Percentiles rank a stretch among this genome's conserved stretches.
Conservation (phyloP, 23 tunicate genomes). For the Trididemnum miniatum region DNA sequence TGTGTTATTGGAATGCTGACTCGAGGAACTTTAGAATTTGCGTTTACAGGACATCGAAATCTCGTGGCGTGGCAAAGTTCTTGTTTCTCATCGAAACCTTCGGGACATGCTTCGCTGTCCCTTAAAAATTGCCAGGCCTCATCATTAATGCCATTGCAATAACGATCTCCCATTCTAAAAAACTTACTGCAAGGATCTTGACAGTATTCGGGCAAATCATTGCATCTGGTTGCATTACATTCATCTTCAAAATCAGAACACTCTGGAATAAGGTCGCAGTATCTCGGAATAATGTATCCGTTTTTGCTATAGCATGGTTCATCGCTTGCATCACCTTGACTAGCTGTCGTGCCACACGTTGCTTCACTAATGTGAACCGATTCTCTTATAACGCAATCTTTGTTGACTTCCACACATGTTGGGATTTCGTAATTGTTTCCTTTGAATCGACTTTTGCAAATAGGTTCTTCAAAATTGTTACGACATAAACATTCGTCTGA, state of each 20-base stretch:
- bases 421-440: neutral
- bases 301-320: neutral
- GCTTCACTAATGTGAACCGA: neutral
- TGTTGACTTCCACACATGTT: neutral
- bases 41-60: neutral
- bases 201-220: neutral
- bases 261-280: conserved; percentile 12
- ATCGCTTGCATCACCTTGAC: neutral
- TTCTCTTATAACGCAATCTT: neutral
- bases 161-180: conserved; percentile 20
- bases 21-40: no score
- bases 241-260: conserved; percentile 18
- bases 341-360: neutral
- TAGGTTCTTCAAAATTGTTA: neutral
- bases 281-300: neutral
- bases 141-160: conserved; percentile 19
- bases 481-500: conserved; percentile 30
- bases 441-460: neutral
- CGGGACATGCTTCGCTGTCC: neutral
- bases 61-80: neutral
- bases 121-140: neutral
- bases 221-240: neutral
- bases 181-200: neutral
- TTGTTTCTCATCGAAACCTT: conserved; percentile 18
- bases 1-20: neutral